These are phyloP conservation scores for Campopleginae sp. DNA, from an alignment of 2,888 invertebrate species.

Conservation along the genomic window DNA sequence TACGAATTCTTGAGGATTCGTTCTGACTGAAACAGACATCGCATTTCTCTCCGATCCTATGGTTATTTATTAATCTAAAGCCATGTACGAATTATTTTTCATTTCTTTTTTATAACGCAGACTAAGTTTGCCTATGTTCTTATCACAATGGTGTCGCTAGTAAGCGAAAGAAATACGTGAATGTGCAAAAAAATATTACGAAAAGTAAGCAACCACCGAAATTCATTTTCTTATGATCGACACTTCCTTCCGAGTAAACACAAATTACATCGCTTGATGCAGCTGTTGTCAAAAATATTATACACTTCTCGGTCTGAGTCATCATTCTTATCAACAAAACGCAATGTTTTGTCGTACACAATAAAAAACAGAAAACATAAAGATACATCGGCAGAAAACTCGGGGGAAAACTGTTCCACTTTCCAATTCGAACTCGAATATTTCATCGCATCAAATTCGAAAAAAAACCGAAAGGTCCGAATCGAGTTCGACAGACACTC, in stretches of 20 bases:
- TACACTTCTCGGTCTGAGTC: slow-evolving; percentile 6
- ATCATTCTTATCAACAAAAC: slow-evolving; percentile 20
- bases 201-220: slow-evolving; percentile 24
- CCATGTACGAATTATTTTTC: slow-evolving; percentile 6
- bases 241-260: slow-evolving; percentile 23
- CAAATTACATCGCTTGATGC: slow-evolving; percentile 18
- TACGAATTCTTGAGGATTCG: slow-evolving; percentile 27
- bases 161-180: slow-evolving; percentile 15
- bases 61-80: slow-evolving; percentile 36
- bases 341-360: slow-evolving; percentile 1
- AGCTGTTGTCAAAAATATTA: slow-evolving; percentile 41
- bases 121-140: slow-evolving; percentile 16
- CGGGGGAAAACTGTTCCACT: background rate
- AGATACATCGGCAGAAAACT: background rate
- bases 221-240: slow-evolving; percentile 40
- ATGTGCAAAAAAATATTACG: background rate
- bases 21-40: slow-evolving; percentile 6
- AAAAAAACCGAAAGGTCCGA: background rate
- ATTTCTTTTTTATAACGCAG: background rate
- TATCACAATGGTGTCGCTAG: slow-evolving; percentile 6
- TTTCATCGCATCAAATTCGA: background rate
- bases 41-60: slow-evolving; percentile 19
- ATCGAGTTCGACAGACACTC: background rate
- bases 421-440: background rate
- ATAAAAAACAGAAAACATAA: slow-evolving; percentile 8